Base-by-base conservation (phyloP, 2,113 vertebrate species). In the Oriolus oriolus region DNA sequence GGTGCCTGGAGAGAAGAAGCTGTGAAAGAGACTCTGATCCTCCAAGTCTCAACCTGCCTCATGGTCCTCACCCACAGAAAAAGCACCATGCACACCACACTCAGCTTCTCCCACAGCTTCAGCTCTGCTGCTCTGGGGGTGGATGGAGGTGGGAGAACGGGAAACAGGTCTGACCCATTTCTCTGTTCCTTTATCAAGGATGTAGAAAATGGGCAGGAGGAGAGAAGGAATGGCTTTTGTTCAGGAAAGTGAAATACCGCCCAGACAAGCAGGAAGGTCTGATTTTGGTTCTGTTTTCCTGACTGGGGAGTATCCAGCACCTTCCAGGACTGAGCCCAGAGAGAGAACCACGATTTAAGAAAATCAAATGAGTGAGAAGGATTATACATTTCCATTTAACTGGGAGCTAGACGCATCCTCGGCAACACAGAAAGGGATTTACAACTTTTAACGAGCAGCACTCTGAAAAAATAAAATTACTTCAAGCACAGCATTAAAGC, bases 391-490 rank as follows among this genome's bases (percentile, higher is more conserved):
- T 94, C 57, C 35, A 85, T 93, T 93, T 95, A 91, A 82, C 87
- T 82, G 73, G 60, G 83, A 80, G 73, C 79, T 50, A 88, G 64
- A 70, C 76, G 95, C 35, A 14, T 80, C 83, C 89, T 89, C n/a
- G 0, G 91, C 70, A 79, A 66, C 68, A 86, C 60, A 63, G 76
- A 84, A 89, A 95, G 0, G 44, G 94, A 95, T 97, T 97, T 96
- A 85, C 85, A 95, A 88, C 91, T 97, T 96, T 75, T 95, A 96
- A 93, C n/a, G 8, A 92, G 70, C 83, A 83, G 39, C 9, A 63
- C 80, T 93, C 60, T 66, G 74, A 93, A 92, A 96, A 95, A 97
- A 94, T 93, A 93, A 97, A 95, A 94, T 95, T 14, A 89, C 82
- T 97, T 97, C 93, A 91, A 96, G 95, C 89, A 82, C 56, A 94